A percentile compares a stretch with the other conserved stretches of the same genome.
Conservation (phyloP, 2,113 vertebrate genomes). For the Thalassoma bifasciatum region DNA sequence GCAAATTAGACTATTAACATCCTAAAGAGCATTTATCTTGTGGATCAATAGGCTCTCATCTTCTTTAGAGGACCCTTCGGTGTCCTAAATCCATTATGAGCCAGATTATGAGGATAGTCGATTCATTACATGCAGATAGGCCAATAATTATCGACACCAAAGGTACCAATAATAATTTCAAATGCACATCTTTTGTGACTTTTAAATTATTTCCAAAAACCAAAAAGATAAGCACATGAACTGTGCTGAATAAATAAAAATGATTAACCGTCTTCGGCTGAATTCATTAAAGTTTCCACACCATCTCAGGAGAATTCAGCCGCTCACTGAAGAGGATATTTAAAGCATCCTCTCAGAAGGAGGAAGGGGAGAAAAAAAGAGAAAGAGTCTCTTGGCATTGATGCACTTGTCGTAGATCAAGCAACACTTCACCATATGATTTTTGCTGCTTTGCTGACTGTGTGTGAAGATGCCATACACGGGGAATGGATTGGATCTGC, state of each 20-base stretch:
- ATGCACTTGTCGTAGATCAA: slow-evolving; percentile 77
- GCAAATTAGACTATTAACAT: slow-evolving; percentile 90
- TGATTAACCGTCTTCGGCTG: slow-evolving; percentile 30
- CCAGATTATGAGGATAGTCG: slow-evolving; percentile 90
- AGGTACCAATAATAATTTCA: slow-evolving; percentile 87
- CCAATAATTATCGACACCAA: slow-evolving; percentile 92
- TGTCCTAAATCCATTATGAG: slow-evolving; percentile 94
- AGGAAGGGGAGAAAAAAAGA: slow-evolving; percentile 17
- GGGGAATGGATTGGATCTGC: slow-evolving; percentile 75
- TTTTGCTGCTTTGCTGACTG: slow-evolving; percentile 78
- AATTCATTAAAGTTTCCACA: slow-evolving; percentile 57
- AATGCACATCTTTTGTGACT: slow-evolving; percentile 73
- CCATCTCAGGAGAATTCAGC: slow-evolving; percentile 51
- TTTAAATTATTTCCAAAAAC: slow-evolving; percentile 32
- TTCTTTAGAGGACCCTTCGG: slow-evolving; percentile 92
- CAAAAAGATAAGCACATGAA: slow-evolving; percentile 5
- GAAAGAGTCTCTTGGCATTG: slow-evolving; percentile 75
- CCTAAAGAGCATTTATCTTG: slow-evolving; percentile 90
- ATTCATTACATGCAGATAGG: slow-evolving; percentile 94
- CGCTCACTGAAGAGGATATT: slow-evolving; percentile 66
- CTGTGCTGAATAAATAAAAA: slow-evolving; percentile 43
- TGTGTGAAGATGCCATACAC: slow-evolving; percentile 80
- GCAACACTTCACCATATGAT: slow-evolving; percentile 82
- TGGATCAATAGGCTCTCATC: slow-evolving; percentile 93
- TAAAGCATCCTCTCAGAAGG: slow-evolving; percentile 61